A percentile compares a stretch with the other conserved stretches of the same genome.
Conservation (phyloP, 2,888 invertebrate species). For the Volucella zonaria region DNA sequence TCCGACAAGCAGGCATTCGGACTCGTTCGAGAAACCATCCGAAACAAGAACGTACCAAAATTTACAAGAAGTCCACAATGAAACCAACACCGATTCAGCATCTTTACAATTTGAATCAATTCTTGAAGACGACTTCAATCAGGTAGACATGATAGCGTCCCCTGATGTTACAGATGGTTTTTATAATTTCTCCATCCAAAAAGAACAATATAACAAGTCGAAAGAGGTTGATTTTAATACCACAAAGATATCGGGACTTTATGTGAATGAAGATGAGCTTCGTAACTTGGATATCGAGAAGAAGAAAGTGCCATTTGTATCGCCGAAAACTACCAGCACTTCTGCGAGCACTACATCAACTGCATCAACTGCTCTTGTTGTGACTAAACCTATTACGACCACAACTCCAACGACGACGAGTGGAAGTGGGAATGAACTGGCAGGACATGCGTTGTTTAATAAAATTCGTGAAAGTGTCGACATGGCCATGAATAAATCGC, state of each 20-base stretch:
- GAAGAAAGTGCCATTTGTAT: conserved; percentile 75
- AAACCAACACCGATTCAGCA: conserved; percentile 79
- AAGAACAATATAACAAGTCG: conserved; percentile 81
- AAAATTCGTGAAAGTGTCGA: conserved; percentile 82
- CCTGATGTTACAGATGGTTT: conserved; percentile 82
- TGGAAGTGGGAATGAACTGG: conserved; percentile 78
- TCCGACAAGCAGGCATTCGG: conserved; percentile 69
- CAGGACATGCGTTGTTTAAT: conserved; percentile 81
- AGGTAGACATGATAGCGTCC: conserved; percentile 79
- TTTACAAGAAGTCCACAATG: conserved; percentile 73
- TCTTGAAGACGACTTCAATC: conserved; percentile 80
- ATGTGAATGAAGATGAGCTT: conserved; percentile 80
- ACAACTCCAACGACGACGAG: conserved; percentile 28
- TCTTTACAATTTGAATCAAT: conserved; percentile 82
- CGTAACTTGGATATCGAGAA: conserved; percentile 80
- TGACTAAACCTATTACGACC: conserved; percentile 35
- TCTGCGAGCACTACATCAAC: not conserved
- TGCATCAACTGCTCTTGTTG: not conserved
- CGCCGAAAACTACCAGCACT: conserved; percentile 43
- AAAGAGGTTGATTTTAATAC: conserved; percentile 79
- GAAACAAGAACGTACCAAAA: conserved; percentile 80
- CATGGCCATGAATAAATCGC: conserved; percentile 78
- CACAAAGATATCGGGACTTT: conserved; percentile 79
- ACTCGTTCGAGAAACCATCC: conserved; percentile 58
- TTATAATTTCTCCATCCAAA: conserved; percentile 82